Evolutionary conservation across 2,113 vertebrate species (phyloP), one percentile per base, ranked within the genome.

Genomic region (Telmatochromis bifrenatus): DNA sequence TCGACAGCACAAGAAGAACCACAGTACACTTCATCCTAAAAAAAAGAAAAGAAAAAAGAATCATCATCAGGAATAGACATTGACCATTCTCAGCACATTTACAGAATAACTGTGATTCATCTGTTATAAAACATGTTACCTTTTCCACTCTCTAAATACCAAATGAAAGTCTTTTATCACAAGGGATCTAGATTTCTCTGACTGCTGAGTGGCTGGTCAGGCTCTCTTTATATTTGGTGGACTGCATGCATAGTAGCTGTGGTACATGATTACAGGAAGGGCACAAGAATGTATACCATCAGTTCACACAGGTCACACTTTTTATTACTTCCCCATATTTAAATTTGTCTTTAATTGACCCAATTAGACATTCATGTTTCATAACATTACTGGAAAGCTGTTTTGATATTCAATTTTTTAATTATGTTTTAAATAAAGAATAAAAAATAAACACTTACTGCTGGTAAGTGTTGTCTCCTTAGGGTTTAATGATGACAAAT

Each of bases 11-110:
- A 1, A 94, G 88, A 9, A 93, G 88, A 12, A 91, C 4, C 81
- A 53, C 15, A 4, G 33, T 23, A 2, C 1, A 56, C 89, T 68
- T 91, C 93, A 94, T 94, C 81, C 88, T 94, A 84, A 19, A 47
- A 42, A 60, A 42, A 42, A 65, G 31, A 35, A 37, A 37, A 2
- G 6, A 37, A 45, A 79, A 37, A 54, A 68, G 3, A 75, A 26
- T 17, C 9, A 26, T 26, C 23, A 4, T 47, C 21, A 73, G 23
- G n/a, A 73, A 14, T 2, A 45, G 14, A 75, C 39, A 47, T 9
- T 47, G 70, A 28, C 6, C 15, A 31, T 28, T 49, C 70, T 75
- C 14, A 49, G 42, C 39, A 49, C 6, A 47, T 75, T 31, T 45
- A 26, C 42, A 49, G 9, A 49, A 75, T 28, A 75, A 49, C 45